Conservation (phyloP, 2,113 vertebrate species). For the Pyxicephalus adspersus region DNA sequence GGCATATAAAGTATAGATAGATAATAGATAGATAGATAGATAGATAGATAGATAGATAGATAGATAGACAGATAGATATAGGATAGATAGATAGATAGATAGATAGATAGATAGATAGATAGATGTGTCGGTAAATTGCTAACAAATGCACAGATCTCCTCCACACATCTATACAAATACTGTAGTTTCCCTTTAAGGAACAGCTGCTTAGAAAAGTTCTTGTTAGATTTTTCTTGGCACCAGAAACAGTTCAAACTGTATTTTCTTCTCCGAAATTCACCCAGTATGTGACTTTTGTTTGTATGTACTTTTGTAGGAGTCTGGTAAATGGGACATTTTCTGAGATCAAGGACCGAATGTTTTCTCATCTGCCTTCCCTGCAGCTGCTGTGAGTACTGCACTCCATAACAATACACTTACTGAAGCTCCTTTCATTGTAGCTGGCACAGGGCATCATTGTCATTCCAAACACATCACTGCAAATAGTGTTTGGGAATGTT, state of each 20-base stretch:
- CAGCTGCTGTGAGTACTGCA: constrained; percentile 90
- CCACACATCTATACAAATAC: too few relatives aligned
- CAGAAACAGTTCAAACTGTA: too few relatives aligned
- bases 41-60: too few relatives aligned
- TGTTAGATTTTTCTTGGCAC: background rate
- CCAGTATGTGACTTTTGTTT: constrained; percentile 32
- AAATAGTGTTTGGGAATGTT: constrained; percentile 1
- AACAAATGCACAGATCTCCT: background rate
- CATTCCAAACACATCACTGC: constrained; percentile 28
- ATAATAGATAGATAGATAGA: too few relatives aligned
- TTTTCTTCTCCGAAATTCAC: background rate
- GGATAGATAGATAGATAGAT: too few relatives aligned
- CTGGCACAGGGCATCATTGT: constrained; percentile 25
- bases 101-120: too few relatives aligned
- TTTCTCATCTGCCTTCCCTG: constrained; percentile 89
- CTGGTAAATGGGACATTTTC: constrained; percentile 94
- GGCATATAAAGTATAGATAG: too few relatives aligned
- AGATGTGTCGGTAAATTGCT: too few relatives aligned
- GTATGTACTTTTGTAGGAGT: constrained; percentile 76
- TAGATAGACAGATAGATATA: too few relatives aligned
- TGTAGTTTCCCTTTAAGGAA: background rate
- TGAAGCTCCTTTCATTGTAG: constrained; percentile 32
- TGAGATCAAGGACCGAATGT: constrained; percentile 95
- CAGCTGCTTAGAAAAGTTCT: background rate
- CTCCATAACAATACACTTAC: constrained; percentile 26